Percentiles rank a stretch among this genome's conserved stretches.
Evolutionary conservation across 2,888 invertebrate genomes (phyloP).

Genomic region (Agrochola lota): DNA sequence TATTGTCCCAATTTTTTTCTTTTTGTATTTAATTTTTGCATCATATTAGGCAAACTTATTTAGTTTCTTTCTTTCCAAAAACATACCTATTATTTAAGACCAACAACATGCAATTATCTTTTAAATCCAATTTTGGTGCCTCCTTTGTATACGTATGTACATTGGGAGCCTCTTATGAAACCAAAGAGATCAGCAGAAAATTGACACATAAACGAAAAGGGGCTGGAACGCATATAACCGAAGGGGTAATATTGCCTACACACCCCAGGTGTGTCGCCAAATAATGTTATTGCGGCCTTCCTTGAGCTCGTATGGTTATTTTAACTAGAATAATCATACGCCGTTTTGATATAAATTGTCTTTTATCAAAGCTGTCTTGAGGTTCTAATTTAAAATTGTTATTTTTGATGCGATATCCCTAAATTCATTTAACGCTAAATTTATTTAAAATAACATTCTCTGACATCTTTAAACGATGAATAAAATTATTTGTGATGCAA

Average conservation of each 20-base stretch:
- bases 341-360: no score
- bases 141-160: neutral
- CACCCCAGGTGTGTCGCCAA: conserved; percentile 23
- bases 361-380: neutral
- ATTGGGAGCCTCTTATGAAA: neutral
- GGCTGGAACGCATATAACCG: neutral
- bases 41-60: neutral
- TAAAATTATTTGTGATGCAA: neutral
- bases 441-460: neutral
- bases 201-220: conserved; percentile 36
- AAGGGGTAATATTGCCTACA: conserved; percentile 21
- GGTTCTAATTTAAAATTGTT: neutral
- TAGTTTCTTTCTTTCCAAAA: no score
- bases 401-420: neutral
- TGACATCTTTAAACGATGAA: neutral
- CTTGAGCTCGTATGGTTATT: neutral
- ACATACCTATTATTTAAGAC: neutral
- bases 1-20: no score
- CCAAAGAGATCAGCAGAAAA: conserved; percentile 27
- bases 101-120: neutral
- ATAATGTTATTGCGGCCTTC: conserved; percentile 20
- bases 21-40: neutral
- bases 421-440: neutral
- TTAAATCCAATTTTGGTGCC: neutral
- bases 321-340: conserved; percentile 1